phyloP scores from a whole-genome alignment of 2,113 vertebrate genomes.

The Ptyas mucosa region DNA sequence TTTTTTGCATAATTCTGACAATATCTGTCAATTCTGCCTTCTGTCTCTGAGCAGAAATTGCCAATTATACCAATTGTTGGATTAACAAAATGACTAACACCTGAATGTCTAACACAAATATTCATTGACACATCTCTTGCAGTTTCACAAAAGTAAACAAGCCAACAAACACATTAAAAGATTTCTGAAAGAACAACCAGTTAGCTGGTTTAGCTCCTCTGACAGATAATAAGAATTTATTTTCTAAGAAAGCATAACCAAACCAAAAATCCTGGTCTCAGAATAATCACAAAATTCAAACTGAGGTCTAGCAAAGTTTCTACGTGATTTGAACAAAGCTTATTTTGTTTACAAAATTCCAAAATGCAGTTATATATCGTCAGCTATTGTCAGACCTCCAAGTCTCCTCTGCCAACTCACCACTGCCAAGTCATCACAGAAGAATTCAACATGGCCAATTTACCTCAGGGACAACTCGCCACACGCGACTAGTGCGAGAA shows the following conservation, averaged over 20 bases:
- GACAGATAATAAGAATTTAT: fast-evolving
- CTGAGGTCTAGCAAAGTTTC: background rate
- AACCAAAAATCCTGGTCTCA: background rate
- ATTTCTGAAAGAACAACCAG: background rate
- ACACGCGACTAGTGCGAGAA: background rate
- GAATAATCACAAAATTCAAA: background rate
- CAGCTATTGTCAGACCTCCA: background rate
- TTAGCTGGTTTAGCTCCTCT: fast-evolving
- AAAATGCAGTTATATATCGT: background rate
- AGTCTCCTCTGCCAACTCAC: background rate
- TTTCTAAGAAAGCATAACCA: background rate
- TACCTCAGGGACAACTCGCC: no score
- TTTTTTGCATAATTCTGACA: background rate
- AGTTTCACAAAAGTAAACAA: background rate
- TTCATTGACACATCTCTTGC: fast-evolving
- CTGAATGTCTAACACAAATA: background rate
- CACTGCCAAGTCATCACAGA: background rate
- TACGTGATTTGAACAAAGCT: background rate
- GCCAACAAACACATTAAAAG: background rate
- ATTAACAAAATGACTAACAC: background rate
- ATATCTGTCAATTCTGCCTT: background rate
- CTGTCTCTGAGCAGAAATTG: background rate
- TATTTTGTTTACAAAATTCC: background rate
- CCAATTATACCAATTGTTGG: background rate
- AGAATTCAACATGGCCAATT: no score